These are phyloP conservation scores for Sardina pilchardus DNA, from an alignment of 2,113 vertebrate genomes.

Conservation along the genomic window DNA sequence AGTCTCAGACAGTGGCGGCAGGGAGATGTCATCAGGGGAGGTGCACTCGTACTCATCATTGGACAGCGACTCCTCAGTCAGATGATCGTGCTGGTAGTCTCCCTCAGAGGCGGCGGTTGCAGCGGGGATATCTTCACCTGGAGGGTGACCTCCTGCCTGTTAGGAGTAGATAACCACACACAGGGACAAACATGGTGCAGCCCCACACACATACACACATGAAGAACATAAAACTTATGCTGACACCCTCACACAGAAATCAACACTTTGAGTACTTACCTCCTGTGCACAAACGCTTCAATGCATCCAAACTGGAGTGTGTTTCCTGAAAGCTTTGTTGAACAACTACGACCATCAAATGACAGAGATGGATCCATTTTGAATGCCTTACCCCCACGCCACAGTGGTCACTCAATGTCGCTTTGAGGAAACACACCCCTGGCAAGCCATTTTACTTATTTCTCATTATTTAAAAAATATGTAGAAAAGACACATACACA, in stretches of 20 bases:
- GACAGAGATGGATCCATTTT: too few relatives aligned
- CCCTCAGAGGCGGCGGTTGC: slow-evolving; percentile 49
- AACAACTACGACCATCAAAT: too few relatives aligned
- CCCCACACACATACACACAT: neutral
- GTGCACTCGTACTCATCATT: slow-evolving; percentile 86
- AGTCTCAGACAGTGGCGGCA: slow-evolving; percentile 86
- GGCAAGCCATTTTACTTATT: neutral
- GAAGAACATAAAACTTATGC: neutral
- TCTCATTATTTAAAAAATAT: neutral
- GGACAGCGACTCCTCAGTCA: slow-evolving; percentile 73
- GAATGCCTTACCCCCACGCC: too few relatives aligned
- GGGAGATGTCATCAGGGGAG: slow-evolving; percentile 88
- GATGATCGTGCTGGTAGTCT: slow-evolving; percentile 69
- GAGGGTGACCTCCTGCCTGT: slow-evolving; percentile 42
- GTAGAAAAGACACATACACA: too few relatives aligned
- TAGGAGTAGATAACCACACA: slow-evolving; percentile 28
- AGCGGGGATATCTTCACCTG: slow-evolving; percentile 56
- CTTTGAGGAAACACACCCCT: neutral
- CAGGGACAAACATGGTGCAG: neutral
- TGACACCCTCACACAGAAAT: neutral
- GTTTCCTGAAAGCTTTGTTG: neutral
- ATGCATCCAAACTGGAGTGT: neutral
- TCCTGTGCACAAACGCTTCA: neutral
- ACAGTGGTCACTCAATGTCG: neutral
- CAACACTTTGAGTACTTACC: neutral